Evolutionary conservation across 2,113 vertebrate species (phyloP).

Genomic region (Oryctolagus cuniculus): mOryCun1.1 NC_091434.1:29886001-29886500

Average conservation of each 20-base stretch:
- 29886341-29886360: not conserved
- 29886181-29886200: not conserved
- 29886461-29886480: not conserved
- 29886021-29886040: too few relatives aligned
- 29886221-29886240: constrained; percentile 3
- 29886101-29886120: too few relatives aligned
- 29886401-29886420: not conserved
- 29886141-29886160: too few relatives aligned
- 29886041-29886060: too few relatives aligned
- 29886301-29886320: not conserved
- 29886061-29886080: too few relatives aligned
- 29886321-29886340: not conserved
- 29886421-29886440: not conserved
- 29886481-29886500: not conserved
- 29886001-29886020: too few relatives aligned
- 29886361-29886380: not conserved
- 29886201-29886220: constrained; percentile 6
- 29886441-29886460: not conserved
- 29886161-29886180: constrained; percentile 31
- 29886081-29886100: too few relatives aligned
- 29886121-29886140: too few relatives aligned
- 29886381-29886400: not conserved
- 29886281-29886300: not conserved
- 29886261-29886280: not conserved
- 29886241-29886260: not conserved